phyloP scores from a whole-genome alignment of 2,888 invertebrate genomes.

The Digitonthophagus gazella region DNA sequence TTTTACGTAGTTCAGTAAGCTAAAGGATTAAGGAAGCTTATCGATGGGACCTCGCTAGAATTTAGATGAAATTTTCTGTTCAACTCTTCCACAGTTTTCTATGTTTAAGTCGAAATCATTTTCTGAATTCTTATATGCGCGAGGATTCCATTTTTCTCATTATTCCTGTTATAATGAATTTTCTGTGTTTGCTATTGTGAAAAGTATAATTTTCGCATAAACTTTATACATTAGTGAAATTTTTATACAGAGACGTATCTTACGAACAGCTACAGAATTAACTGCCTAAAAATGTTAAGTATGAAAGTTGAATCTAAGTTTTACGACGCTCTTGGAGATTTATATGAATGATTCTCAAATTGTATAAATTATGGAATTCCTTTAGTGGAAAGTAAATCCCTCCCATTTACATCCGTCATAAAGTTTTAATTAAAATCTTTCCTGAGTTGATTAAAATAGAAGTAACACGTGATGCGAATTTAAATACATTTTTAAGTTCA shows the following conservation, averaged over 20 bases:
- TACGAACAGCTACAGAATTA: not conserved
- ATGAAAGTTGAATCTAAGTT: not conserved
- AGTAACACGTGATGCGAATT: not conserved
- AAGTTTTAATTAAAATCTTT: not conserved
- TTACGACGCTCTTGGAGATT: not conserved
- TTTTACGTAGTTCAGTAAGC: not conserved
- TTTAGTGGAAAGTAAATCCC: not conserved
- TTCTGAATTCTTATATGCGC: not conserved
- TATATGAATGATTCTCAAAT: not conserved
- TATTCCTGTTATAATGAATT: not conserved
- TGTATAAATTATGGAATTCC: not conserved
- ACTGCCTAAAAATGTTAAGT: not conserved
- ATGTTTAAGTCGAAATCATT: not conserved
- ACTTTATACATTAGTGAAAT: not conserved
- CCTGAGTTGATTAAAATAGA: not conserved
- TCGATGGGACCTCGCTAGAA: not conserved
- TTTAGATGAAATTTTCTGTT: not conserved
- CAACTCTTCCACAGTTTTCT: not conserved
- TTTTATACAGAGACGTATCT: not conserved
- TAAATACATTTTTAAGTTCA: not conserved
- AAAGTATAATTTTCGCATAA: not conserved
- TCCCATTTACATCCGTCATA: not conserved
- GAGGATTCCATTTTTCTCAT: not conserved
- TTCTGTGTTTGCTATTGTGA: not conserved
- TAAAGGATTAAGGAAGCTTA: not conserved